Evolutionary conservation across 2,888 invertebrate genomes (phyloP).

Genomic region (Drosophila merina): DNA sequence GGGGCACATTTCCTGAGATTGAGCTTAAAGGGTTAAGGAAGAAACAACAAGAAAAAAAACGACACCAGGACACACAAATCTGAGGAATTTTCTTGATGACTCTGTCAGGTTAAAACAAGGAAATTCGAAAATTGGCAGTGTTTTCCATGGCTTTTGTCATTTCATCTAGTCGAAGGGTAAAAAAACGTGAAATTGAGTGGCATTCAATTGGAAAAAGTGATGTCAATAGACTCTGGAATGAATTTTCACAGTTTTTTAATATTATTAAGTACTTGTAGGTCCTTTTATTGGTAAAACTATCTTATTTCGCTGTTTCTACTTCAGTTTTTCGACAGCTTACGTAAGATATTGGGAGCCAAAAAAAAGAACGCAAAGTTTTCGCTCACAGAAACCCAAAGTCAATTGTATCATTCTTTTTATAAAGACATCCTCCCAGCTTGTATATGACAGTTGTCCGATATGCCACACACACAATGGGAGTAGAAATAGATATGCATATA

Average conservation of each 20-base stretch:
- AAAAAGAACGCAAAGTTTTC: constrained; percentile 13
- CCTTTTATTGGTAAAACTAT: background rate
- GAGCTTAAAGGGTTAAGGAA: constrained; percentile 27
- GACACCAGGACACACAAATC: constrained; percentile 16
- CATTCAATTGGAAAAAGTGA: background rate
- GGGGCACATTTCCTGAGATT: constrained; percentile 40
- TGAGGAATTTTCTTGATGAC: constrained; percentile 29
- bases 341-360: constrained; percentile 7
- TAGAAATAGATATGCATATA: constrained; percentile 58
- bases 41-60: constrained; percentile 1
- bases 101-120: constrained; percentile 33
- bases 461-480: constrained; percentile 16
- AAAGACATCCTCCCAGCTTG: constrained; percentile 5
- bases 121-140: constrained; percentile 57
- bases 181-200: background rate
- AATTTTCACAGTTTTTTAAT: background rate
- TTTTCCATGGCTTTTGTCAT: constrained; percentile 1
- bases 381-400: constrained; percentile 1
- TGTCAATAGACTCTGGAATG: background rate
- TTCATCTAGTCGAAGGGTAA: background rate
- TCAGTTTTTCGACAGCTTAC: constrained; percentile 3
- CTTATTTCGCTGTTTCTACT: no score
- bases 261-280: background rate
- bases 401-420: constrained; percentile 31
- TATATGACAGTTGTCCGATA: constrained; percentile 27